Base-by-base conservation (phyloP, 2,113 vertebrate genomes). In the Hepsetus odoe region DNA sequence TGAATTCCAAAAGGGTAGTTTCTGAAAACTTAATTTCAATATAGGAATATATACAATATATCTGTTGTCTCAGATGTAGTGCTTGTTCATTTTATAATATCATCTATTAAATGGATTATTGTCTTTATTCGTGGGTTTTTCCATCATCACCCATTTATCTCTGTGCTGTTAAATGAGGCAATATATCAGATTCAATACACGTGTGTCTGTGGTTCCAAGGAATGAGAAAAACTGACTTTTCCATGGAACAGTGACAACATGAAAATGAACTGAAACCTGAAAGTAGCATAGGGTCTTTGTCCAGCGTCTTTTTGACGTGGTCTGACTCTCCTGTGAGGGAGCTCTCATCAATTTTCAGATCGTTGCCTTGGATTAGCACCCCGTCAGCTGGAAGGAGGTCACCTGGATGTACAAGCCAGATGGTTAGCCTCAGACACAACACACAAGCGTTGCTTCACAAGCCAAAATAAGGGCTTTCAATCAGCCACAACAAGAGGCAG, bases 271-370 rank as follows among this genome's bases (percentile, higher is more conserved):
- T 14, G 33, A 66, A 64, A 99, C 98, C 97, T 93, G 98, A 98
- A 32, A 99, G 90, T 84, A 99, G 90, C 92, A 98, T 94, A 62
- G 95, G 95, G 87, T 99, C 98, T 87, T 94, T 96, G 83, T 95
- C 94, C 74, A 93, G 80, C 18, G 87, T 93, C 85, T 99, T 99
- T 90, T 94, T 97, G 87, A 99, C 98, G 76, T 97, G 98, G 88
- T 99, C 97, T 22, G 97, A 98, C 92, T 99, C 98, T 79, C 98
- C 98, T 53, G 98, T 99, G 86, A 99, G 90, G 0, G 98, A 97
- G 85, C 98, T 99, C 88, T 99, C 98, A 65, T 99, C 98, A 78
- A 99, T 96, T 90, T 97, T 99, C 69, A 99, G 92, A 82, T 99
- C 98, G 22, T 98, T 99, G 84, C 97, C 93, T 89, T 98, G 97